These are phyloP conservation scores for Lasioglossum leucozonium DNA, from an alignment of 2,888 invertebrate genomes.

Conservation along the genomic window DNA sequence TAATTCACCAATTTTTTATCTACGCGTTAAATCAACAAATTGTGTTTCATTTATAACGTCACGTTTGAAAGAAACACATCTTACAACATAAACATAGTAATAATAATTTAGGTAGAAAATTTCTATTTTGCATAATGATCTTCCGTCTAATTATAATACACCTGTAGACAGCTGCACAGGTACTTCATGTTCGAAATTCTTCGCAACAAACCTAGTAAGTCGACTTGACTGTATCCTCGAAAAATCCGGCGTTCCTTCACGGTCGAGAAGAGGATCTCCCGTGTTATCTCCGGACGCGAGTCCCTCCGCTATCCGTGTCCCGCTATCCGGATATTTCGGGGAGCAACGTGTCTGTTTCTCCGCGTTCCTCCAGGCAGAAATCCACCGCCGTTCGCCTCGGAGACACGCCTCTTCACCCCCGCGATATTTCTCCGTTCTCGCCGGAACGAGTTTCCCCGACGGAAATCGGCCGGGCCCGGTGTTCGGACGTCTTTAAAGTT, in stretches of 20 bases:
- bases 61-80: too few species aligned
- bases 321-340: not conserved
- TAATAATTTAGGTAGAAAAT: too few species aligned
- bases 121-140: too few species aligned
- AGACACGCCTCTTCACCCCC: not conserved
- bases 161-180: too few species aligned
- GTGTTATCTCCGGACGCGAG: not conserved
- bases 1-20: too few species aligned
- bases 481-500: slow-evolving; percentile 51
- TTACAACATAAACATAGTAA: too few species aligned
- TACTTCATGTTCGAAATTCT: too few species aligned
- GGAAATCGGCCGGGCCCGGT: slow-evolving; percentile 2
- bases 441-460: slow-evolving; percentile 2
- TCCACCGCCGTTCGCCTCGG: not conserved
- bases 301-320: not conserved
- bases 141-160: too few species aligned
- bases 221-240: not conserved
- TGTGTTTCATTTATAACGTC: too few species aligned
- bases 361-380: not conserved
- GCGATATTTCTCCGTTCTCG: not conserved
- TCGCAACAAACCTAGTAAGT: too few species aligned
- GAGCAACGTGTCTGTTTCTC: not conserved
- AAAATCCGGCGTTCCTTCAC: not conserved
- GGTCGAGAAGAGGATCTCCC: not conserved
- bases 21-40: too few species aligned